Evolutionary conservation across 2,888 invertebrate genomes (phyloP).

Genomic region (Drosophila limbata): DNA sequence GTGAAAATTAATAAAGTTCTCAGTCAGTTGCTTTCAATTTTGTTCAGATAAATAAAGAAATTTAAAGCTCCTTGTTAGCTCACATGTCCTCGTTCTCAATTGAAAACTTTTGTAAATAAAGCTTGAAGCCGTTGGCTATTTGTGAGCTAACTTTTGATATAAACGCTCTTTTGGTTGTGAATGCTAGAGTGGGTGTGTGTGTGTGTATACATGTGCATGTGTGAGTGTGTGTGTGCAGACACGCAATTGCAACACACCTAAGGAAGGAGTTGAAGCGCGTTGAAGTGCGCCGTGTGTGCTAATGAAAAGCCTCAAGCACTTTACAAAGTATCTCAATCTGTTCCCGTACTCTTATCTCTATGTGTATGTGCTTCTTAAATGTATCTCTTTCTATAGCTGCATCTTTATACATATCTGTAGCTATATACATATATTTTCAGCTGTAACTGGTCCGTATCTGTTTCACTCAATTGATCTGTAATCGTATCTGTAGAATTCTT

Average conservation of each 20-base stretch:
- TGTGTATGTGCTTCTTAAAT: background rate
- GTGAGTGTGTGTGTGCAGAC: background rate
- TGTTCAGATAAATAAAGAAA: constrained; percentile 16
- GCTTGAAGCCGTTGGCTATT: constrained; percentile 58
- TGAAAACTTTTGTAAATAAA: constrained; percentile 46
- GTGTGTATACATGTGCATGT: background rate
- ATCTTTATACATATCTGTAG: background rate
- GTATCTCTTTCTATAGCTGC: too few species aligned
- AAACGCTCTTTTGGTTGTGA: constrained; percentile 1
- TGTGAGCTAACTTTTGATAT: constrained; percentile 42
- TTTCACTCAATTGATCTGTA: too few species aligned
- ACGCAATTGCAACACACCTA: constrained; percentile 38
- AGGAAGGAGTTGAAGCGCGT: constrained; percentile 52
- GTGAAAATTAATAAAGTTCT: background rate
- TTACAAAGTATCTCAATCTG: constrained; percentile 15
- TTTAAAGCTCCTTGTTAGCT: constrained; percentile 23
- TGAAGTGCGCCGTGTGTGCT: constrained; percentile 55
- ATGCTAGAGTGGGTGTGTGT: background rate
- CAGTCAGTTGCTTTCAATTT: background rate
- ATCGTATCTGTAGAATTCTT: too few species aligned
- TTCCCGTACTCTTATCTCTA: background rate
- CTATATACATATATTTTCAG: constrained; percentile 1
- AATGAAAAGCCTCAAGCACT: constrained; percentile 61
- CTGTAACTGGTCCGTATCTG: background rate
- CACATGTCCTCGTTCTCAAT: constrained; percentile 32